Conservation (phyloP, 2,113 vertebrate species). For the Myodes glareolus region DNA sequence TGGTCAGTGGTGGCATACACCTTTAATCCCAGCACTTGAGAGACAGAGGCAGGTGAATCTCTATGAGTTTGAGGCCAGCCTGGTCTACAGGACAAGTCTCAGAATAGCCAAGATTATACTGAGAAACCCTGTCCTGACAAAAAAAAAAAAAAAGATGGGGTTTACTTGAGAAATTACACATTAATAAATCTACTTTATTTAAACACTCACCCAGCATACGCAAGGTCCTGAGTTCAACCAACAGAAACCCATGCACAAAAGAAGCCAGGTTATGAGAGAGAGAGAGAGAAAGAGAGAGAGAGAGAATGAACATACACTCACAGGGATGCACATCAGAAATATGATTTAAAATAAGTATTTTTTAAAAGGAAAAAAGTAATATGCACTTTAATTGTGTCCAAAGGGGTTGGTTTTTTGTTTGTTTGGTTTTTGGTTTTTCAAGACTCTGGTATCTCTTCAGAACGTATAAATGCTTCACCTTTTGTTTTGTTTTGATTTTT, state of each 20-base stretch:
- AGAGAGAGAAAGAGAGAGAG: too few species aligned
- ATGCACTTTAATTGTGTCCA: background rate
- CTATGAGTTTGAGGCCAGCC: background rate
- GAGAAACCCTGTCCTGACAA: background rate
- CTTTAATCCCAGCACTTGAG: background rate
- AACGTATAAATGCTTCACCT: too few species aligned
- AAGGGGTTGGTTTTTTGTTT: too few species aligned
- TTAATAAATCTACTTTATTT: background rate
- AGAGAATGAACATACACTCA: background rate
- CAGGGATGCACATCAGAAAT: background rate
- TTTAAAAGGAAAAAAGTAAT: background rate
- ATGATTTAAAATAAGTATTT: background rate
- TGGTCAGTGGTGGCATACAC: too few species aligned
- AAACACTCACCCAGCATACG: background rate
- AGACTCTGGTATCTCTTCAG: too few species aligned
- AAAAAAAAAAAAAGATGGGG: background rate
- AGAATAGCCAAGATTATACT: background rate
- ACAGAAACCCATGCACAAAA: background rate
- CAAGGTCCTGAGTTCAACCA: background rate
- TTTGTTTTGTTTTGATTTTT: too few species aligned
- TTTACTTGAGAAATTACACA: background rate
- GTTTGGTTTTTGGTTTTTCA: too few species aligned
- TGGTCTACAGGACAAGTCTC: background rate
- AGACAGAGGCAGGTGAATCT: background rate
- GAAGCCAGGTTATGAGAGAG: background rate